phyloP scores from a whole-genome alignment of 2,888 invertebrate genomes.

The Hydrotaea cyrtoneurina region DNA sequence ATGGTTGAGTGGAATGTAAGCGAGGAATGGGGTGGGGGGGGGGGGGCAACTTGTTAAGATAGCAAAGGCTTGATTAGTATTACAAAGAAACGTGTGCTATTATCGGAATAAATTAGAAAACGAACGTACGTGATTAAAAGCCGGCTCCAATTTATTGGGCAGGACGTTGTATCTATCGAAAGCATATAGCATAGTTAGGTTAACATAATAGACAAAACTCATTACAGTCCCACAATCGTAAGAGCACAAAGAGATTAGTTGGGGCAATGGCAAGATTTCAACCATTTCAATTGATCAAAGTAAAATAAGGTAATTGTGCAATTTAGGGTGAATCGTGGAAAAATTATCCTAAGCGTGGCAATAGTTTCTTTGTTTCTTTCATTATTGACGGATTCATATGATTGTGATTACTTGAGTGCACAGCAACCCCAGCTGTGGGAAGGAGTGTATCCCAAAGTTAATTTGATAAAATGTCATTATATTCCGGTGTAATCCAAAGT shows the following conservation, averaged over 20 bases:
- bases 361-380: background rate
- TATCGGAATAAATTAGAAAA: conserved; percentile 38
- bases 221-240: background rate
- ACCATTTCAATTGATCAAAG: background rate
- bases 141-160: background rate
- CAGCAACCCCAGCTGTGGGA: background rate
- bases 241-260: no score
- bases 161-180: background rate
- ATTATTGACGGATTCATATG: background rate
- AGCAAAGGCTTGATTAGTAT: conserved; percentile 28
- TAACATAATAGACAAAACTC: conserved; percentile 18
- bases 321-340: background rate
- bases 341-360: background rate
- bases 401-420: background rate
- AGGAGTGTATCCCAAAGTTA: no score
- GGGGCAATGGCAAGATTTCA: background rate
- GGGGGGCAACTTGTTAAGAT: background rate
- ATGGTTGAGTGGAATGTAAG: background rate
- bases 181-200: background rate
- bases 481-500: no score
- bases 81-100: conserved; percentile 28
- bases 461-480: no score
- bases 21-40: no score
- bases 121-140: conserved; percentile 29
- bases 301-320: background rate